phyloP scores from a whole-genome alignment of 2,113 vertebrate species.

The Atlantisia rogersi region DNA sequence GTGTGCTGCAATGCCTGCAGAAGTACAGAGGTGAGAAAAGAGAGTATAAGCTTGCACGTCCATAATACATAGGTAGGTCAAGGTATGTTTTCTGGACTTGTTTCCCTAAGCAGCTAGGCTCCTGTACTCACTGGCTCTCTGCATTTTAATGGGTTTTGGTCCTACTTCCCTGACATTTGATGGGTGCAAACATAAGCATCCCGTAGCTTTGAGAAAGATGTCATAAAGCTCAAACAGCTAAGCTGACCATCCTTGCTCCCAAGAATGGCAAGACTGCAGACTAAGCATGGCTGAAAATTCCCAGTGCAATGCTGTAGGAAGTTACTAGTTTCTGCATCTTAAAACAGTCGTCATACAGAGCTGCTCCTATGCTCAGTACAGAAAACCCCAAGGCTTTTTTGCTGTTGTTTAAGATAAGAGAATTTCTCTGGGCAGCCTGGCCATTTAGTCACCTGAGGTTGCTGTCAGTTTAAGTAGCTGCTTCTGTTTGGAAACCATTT shows the following conservation, averaged over 20 bases:
- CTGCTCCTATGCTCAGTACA: neutral
- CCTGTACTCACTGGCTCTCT: neutral
- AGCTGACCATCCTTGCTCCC: neutral
- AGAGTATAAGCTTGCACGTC: neutral
- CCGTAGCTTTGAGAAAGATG: neutral
- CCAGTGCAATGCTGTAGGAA: fast-evolving
- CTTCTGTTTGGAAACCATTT: neutral
- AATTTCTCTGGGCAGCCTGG: neutral
- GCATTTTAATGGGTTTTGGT: neutral
- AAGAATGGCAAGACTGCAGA: no score
- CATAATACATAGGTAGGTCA: fast-evolving
- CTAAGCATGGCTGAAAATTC: neutral
- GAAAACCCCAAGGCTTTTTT: neutral
- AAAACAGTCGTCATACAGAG: neutral
- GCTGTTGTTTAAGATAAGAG: neutral
- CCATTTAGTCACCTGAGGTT: neutral
- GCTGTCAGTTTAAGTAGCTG: neutral
- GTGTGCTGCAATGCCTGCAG: neutral
- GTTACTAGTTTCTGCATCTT: neutral
- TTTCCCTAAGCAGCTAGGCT: neutral
- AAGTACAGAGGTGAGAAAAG: neutral
- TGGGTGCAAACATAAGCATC: neutral
- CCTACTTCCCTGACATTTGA: neutral
- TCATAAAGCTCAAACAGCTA: neutral
- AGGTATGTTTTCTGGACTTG: neutral